Base-by-base conservation (phyloP, 1,140 invertebrate genomes). In the Zophobas atratus region DNA sequence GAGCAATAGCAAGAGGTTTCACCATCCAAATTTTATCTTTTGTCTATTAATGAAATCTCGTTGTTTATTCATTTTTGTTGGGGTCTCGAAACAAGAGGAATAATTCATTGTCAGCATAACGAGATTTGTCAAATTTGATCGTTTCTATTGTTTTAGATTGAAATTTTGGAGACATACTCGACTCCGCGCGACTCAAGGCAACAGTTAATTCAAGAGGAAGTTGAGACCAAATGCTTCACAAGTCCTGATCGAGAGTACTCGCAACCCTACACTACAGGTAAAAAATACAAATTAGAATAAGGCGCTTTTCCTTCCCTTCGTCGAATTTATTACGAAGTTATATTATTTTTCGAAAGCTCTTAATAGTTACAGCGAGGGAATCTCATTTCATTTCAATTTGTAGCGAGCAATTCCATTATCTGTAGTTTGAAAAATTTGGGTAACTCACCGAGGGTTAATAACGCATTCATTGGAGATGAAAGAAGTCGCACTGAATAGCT, bases 151-250 rank as follows among this genome's bases (percentile, higher is more conserved):
- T 89, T 89, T 6, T 86, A 91, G 90, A 88, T 91, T 82, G 89
- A 90, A 84, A 88, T 91, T 71, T 84, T 91, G 86, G 89, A 90
- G 82, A 88, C 88, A 67, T 90, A 90, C 81, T 90, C 89, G 82
- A 90, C 88, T 80, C 89, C 89, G 4, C 86, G 88, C 41, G 90
- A 91, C 83, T 89, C 88, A 81, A 84, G 82, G 77, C 85, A 84
- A 71, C 82, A 87, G 35, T 72, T 88, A 74, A 89, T 89, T 79
- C 89, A 88, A 57, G 89, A 88, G 82, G 88, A 89, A 77, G 84
- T 86, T 2, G 84, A 87, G 77, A 86, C 86, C n/a, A 88, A 88
- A 78, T 84, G 87, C 84, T 89, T 90, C 81, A 88, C 87, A 55
- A 89, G 88, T 82, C 87, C 88, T 36, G 89, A 90, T 85, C 86